Base-by-base conservation (phyloP, 2,797 vertebrate species). In the Podarcis siculus region DNA sequence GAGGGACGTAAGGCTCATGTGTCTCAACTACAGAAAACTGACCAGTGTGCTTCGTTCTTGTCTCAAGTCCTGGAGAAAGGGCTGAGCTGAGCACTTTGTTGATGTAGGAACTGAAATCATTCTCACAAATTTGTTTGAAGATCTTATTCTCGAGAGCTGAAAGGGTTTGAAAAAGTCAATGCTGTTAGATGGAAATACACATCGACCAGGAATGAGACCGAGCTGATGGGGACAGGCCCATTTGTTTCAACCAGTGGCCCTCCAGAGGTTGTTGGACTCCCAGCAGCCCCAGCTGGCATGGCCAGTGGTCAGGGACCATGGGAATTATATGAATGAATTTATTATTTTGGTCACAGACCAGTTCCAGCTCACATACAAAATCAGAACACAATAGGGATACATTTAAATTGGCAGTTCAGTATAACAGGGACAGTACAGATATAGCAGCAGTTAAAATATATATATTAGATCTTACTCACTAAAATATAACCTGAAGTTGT, bases 91-190 rank as follows among this genome's bases (percentile, higher is more conserved):
- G 90, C 45, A 96, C 30, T 55, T 96, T 86, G 92, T 93, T 93
- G 85, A 97, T 95, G 88, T 97, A 94, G 55, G 64, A 49, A 39
- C 92, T 91, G 1, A 97, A 95, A 61, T 89, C 89, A 0, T 95
- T 92, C 19, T 98, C 96, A 94, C 98, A 98, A 90, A 98, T 97
- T 64, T 94, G 96, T 85, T 82, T 93, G 90, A 98, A 95, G 81
- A 98, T 92, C 86, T 97, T 97, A 84, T 93, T 95, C 93, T 98
- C 97, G 87, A 98, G 95, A 37, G 92, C 98, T 97, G 96, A 93
- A 96, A 94, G 9, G 35, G 35, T 49, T 69, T 88, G 1, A 82
- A 49, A 73, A 89, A 1, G 5, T 9, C 39, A 75, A 4, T 12
- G 49, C 2, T 15, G 25, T 45, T 55, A 86, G 19, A 39, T 55